Percentiles rank a stretch among this genome's conserved stretches.
These are phyloP conservation scores for Electrona antarctica DNA, from an alignment of 2,113 vertebrate species.

Conservation along the genomic window DNA sequence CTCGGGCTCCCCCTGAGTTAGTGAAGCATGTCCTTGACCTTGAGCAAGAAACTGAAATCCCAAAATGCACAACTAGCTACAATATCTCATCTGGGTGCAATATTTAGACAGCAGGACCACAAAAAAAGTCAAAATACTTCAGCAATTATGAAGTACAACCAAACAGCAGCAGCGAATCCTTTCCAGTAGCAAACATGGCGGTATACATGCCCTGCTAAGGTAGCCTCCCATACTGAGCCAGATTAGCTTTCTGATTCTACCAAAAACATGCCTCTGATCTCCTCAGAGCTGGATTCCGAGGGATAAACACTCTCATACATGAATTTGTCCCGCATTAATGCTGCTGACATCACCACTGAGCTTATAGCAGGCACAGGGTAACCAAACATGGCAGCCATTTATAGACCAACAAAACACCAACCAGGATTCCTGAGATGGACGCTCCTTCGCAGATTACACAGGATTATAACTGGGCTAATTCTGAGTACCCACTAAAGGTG, in stretches of 20 bases:
- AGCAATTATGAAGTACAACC: constrained; percentile 50
- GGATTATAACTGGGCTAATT: constrained; percentile 17
- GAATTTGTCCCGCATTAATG: constrained; percentile 45
- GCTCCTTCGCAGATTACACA: constrained; percentile 32
- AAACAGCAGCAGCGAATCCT: constrained; percentile 55
- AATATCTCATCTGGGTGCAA: too few species aligned
- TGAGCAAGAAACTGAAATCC: too few species aligned
- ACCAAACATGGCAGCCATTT: constrained; percentile 37
- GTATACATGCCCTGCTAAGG: constrained; percentile 40
- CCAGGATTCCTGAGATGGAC: constrained; percentile 25
- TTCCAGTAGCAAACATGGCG: constrained; percentile 43
- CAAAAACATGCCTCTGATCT: constrained; percentile 55
- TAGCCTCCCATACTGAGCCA: constrained; percentile 47
- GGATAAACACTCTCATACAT: constrained; percentile 54
- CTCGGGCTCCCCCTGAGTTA: too few species aligned
- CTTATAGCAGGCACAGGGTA: constrained; percentile 12
- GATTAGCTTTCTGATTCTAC: constrained; percentile 58
- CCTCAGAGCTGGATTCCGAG: constrained; percentile 35
- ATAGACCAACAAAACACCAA: constrained; percentile 31
- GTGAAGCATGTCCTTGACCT: too few species aligned
- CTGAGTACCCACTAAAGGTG: constrained; percentile 9
- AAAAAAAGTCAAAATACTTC: constrained; percentile 30
- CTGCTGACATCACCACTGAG: constrained; percentile 24
- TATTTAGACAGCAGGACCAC: too few species aligned
- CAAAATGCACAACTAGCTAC: too few species aligned